phyloP scores from a whole-genome alignment of 1,140 invertebrate genomes.

The Cyrtorhinus lividipennis region DNA sequence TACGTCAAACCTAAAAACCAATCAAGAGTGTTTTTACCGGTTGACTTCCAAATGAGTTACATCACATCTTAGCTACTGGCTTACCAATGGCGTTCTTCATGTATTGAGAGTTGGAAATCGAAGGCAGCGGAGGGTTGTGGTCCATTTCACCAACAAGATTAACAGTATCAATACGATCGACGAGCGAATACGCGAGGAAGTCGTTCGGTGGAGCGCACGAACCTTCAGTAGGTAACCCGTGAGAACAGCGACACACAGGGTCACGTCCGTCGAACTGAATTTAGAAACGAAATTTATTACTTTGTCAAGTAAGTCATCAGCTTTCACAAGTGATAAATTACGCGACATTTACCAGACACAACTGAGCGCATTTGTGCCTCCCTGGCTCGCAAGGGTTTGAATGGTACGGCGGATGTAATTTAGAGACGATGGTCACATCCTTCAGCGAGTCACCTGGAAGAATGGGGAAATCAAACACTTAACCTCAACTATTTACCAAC shows the following conservation, averaged over 20 bases:
- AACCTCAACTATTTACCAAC: too few species aligned
- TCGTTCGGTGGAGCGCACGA: slow-evolving; percentile 28
- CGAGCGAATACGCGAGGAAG: slow-evolving; percentile 60
- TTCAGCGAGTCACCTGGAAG: slow-evolving; percentile 48
- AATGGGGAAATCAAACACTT: too few species aligned
- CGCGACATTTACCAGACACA: slow-evolving; percentile 44
- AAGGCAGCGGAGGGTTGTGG: slow-evolving; percentile 57
- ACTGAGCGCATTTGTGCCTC: slow-evolving; percentile 63
- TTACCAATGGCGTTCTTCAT: slow-evolving; percentile 69
- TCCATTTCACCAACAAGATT: slow-evolving; percentile 47
- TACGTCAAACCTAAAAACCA: slow-evolving; percentile 42
- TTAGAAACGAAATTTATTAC: too few species aligned
- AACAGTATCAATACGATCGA: slow-evolving; percentile 57
- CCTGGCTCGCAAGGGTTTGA: slow-evolving; percentile 48
- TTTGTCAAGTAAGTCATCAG: too few species aligned
- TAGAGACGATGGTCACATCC: slow-evolving; percentile 45
- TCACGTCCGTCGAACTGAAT: slow-evolving; percentile 43
- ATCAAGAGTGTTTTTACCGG: background rate
- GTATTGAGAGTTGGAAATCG: slow-evolving; percentile 50
- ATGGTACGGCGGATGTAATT: slow-evolving; percentile 35
- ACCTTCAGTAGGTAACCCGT: slow-evolving; percentile 33
- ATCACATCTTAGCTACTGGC: too few species aligned
- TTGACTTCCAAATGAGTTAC: too few species aligned
- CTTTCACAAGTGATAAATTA: background rate
- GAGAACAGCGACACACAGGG: slow-evolving; percentile 55